Conservation (phyloP, 1,140 invertebrate species). For the Scaptodrosophila lebanonensis region DNA sequence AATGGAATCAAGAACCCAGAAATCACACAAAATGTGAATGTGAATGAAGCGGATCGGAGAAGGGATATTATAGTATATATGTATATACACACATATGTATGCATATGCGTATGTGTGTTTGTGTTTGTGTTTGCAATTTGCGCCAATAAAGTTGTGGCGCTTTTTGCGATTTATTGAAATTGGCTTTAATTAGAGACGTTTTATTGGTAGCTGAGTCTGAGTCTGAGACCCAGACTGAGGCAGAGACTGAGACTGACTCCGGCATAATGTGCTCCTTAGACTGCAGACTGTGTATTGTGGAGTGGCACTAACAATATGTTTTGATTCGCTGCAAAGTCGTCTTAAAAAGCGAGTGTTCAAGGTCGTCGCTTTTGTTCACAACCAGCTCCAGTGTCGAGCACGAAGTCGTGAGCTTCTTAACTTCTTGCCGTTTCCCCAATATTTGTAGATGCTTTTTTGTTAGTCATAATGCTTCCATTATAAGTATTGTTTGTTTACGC, state of each 20-base stretch:
- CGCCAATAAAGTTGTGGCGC: slow-evolving; percentile 59
- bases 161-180: slow-evolving; percentile 67
- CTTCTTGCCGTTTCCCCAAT: slow-evolving; percentile 36
- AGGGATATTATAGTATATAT: too few relatives aligned
- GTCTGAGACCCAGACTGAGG: slow-evolving; percentile 6
- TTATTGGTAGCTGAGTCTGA: slow-evolving; percentile 38
- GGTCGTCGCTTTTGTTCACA: slow-evolving; percentile 55
- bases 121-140: slow-evolving; percentile 49
- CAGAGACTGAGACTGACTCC: slow-evolving; percentile 3
- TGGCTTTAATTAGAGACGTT: slow-evolving; percentile 69
- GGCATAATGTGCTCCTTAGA: neutral
- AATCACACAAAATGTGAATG: slow-evolving; percentile 35
- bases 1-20: slow-evolving; percentile 10
- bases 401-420: slow-evolving; percentile 58
- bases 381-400: slow-evolving; percentile 28
- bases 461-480: slow-evolving; percentile 26
- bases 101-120: too few relatives aligned
- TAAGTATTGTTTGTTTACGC: too few relatives aligned
- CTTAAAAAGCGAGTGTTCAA: slow-evolving; percentile 53
- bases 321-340: slow-evolving; percentile 10
- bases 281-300: slow-evolving; percentile 12
- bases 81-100: too few relatives aligned
- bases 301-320: slow-evolving; percentile 16
- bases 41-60: slow-evolving; percentile 21
- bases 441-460: slow-evolving; percentile 33